A percentile compares a stretch with the other conserved stretches of the same genome.
phyloP scores from a whole-genome alignment of 2,888 invertebrate species.

The Thysanoteuthis rhombus region DNA sequence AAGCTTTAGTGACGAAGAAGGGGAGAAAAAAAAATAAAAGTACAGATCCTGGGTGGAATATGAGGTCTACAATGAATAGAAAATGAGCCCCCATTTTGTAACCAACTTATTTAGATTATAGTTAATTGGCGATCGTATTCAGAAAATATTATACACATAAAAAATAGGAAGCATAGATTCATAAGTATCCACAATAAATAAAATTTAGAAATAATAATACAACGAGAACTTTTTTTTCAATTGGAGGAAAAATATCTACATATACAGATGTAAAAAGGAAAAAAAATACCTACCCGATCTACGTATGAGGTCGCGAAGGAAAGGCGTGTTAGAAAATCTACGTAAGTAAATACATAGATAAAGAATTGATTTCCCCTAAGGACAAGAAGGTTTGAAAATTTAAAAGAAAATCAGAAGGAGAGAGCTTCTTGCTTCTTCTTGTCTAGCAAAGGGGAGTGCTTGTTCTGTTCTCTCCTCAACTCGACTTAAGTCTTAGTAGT shows the following conservation, averaged over 20 bases:
- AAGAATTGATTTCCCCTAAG: not conserved
- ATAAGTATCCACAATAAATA: too few relatives aligned
- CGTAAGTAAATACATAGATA: not conserved
- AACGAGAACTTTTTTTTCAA: not conserved
- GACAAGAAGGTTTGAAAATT: not conserved
- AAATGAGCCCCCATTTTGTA: not conserved
- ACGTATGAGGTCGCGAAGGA: not conserved
- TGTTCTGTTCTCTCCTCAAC: not conserved
- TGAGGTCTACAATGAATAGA: not conserved
- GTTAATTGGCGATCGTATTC: not conserved
- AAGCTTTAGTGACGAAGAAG: too few relatives aligned
- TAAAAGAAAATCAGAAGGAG: not conserved
- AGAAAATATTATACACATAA: not conserved
- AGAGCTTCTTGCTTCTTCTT: not conserved
- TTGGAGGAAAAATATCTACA: not conserved
- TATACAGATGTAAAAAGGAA: not conserved
- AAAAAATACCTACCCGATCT: not conserved
- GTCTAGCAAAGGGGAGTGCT: slow-evolving; percentile 12
- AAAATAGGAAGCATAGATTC: not conserved
- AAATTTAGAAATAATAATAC: too few relatives aligned
- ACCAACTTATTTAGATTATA: not conserved
- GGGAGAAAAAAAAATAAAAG: not conserved
- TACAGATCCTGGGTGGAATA: not conserved
- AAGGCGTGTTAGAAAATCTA: not conserved
- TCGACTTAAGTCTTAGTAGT: not conserved